Conservation (phyloP, 2,113 vertebrate genomes). For the Procavia capensis region DNA sequence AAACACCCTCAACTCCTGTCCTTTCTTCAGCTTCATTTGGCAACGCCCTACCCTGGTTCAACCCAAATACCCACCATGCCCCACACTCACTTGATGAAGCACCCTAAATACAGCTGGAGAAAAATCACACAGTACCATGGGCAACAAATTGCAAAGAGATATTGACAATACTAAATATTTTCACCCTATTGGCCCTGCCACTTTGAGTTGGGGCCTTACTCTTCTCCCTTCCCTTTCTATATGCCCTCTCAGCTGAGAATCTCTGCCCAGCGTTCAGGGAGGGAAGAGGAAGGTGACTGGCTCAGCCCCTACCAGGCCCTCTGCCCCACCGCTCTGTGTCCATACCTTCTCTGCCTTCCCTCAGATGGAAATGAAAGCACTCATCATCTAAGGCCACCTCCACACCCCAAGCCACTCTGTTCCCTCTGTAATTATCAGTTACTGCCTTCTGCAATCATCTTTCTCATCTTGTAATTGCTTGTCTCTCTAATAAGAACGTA, state of each 20-base stretch:
- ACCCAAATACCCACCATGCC: neutral
- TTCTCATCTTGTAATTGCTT: neutral
- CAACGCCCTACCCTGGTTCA: neutral
- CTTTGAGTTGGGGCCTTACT: fast-evolving
- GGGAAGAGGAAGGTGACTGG: no score
- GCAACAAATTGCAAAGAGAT: fast-evolving
- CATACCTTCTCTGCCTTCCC: neutral
- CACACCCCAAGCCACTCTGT: neutral
- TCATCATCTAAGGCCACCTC: no score
- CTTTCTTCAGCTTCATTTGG: no score
- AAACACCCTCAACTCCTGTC: neutral
- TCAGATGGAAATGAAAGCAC: fast-evolving
- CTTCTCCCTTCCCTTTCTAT: neutral
- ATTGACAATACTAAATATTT: fast-evolving
- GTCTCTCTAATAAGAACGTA: neutral
- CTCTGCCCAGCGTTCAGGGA: neutral
- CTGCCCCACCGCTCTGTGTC: neutral
- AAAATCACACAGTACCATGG: fast-evolving
- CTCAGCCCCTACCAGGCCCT: no score
- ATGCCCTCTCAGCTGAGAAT: no score
- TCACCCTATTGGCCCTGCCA: fast-evolving
- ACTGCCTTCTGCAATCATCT: neutral
- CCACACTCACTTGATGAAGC: neutral
- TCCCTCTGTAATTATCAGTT: neutral
- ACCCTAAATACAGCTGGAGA: neutral